phyloP scores from a whole-genome alignment of 2,113 vertebrate genomes.

The Eidolon helvum region DNA sequence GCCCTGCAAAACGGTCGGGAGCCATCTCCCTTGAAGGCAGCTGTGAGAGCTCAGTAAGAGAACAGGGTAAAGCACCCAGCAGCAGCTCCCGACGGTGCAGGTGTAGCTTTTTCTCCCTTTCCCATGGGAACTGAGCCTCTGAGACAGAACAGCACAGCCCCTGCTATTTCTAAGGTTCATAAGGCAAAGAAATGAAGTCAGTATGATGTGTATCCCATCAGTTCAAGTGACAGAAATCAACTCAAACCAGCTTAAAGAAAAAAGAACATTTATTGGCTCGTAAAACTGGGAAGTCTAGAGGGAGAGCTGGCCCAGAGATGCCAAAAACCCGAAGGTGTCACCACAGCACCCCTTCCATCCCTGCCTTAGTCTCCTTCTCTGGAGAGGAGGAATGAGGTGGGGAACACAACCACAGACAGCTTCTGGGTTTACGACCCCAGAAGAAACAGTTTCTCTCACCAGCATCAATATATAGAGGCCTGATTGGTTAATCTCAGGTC shows the following conservation, averaged over 20 bases:
- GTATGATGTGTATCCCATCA: neutral
- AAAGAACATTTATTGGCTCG: neutral
- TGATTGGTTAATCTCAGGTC: neutral
- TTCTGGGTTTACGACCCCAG: neutral
- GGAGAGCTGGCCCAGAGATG: neutral
- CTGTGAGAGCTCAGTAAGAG: fast-evolving
- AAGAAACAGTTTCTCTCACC: neutral
- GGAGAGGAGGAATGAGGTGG: too few species aligned
- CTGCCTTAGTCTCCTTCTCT: neutral
- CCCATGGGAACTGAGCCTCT: fast-evolving
- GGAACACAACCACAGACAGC: neutral
- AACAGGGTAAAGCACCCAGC: fast-evolving
- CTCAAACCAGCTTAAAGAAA: neutral
- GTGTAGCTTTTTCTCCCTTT: fast-evolving
- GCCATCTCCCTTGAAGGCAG: neutral
- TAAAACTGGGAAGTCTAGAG: neutral
- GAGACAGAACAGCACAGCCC: fast-evolving
- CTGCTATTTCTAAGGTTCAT: neutral
- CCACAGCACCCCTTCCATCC: neutral
- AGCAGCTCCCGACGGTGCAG: fast-evolving
- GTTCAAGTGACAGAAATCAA: neutral
- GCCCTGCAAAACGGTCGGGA: fast-evolving
- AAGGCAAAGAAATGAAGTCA: neutral
- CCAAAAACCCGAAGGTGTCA: neutral
- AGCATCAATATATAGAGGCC: neutral